Conservation (phyloP, 2,888 invertebrate genomes). For the Eristalis arbustorum region DNA sequence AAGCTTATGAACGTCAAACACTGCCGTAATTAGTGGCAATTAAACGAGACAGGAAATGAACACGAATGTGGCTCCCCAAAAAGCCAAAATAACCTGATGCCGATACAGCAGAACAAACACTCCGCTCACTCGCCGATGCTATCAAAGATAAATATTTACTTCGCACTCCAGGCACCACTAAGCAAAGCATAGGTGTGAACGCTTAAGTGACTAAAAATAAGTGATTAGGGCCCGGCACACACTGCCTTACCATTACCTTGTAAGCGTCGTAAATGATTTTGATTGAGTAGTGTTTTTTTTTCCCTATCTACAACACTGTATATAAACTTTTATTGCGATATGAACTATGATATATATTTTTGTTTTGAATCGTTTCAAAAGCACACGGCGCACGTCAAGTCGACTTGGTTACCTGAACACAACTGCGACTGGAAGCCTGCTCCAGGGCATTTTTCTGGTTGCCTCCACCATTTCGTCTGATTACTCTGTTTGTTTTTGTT, state of each 20-base stretch:
- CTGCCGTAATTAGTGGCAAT: constrained; percentile 6
- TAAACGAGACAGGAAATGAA: constrained; percentile 3
- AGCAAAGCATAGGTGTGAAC: neutral
- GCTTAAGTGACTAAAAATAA: neutral
- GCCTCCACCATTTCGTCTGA: constrained; percentile 42
- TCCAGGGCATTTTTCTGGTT: constrained; percentile 56
- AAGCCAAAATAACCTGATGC: neutral
- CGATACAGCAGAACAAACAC: constrained; percentile 15
- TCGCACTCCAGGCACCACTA: constrained; percentile 1
- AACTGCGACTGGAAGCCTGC: constrained; percentile 61
- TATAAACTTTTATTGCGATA: neutral
- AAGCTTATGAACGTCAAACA: neutral
- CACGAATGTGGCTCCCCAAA: neutral
- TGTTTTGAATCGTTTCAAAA: neutral
- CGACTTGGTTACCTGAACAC: constrained; percentile 63
- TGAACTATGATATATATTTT: neutral
- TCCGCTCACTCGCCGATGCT: neutral
- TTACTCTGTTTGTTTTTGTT: constrained; percentile 18
- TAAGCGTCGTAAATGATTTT: constrained; percentile 4
- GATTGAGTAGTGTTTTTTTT: neutral
- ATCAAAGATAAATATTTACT: constrained; percentile 27
- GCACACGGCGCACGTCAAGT: constrained; percentile 34
- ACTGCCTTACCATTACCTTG: constrained; percentile 7
- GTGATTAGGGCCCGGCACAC: neutral
- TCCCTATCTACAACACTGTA: neutral